Evolutionary conservation across 2,113 vertebrate genomes (phyloP), one percentile per base, ranked within the genome.

Genomic region (Siniperca chuatsi): DNA sequence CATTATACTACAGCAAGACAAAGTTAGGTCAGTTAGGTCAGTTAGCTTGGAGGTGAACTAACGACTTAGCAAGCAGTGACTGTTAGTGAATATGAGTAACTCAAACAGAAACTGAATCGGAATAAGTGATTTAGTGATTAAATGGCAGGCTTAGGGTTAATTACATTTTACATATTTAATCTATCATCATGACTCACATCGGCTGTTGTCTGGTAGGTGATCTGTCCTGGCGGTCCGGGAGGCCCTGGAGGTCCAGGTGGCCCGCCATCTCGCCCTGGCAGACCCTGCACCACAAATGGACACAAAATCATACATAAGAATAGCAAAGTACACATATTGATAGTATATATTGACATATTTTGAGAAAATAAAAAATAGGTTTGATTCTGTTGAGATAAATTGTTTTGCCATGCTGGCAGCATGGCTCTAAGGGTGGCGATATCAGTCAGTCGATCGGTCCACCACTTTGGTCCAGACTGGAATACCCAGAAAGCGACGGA

Each of bases 161-260:
- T 25, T 48, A 25, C 6, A 1, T 33, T 58, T 69, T 0, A 18
- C 9, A 64, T 4, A 21, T 72, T 6, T 13, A 54, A 1, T 46
- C 4, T 62, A 33, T 29, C 25, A 8, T 4, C 0, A 13, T 29
- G 21, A 88, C 96, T 95, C 89, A 96, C 96, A 55, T 91, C 90
- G 16, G 93, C 90, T 44, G 78, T 55, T 0, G 95, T 78, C 44
- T 93, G 16, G 77, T 96, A 66, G 70, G 92, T 13, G 11, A 96
- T 71, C 48, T 95, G 92, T 29, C 97, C 98, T 0, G 97, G 97
- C 33, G 96, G 95, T 8, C 98, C 98, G 0, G 98, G 97, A 12
- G 95, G 96, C 0, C 98, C 98, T 0, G 97, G 97, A 18, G 95
- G 93, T 12, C 97, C 97, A 3, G 97, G 90, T 35, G 73, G 88